Conservation (phyloP, 35 echinoderm and acorn worm genomes). For the Heliocidaris erythrogramma region DNA sequence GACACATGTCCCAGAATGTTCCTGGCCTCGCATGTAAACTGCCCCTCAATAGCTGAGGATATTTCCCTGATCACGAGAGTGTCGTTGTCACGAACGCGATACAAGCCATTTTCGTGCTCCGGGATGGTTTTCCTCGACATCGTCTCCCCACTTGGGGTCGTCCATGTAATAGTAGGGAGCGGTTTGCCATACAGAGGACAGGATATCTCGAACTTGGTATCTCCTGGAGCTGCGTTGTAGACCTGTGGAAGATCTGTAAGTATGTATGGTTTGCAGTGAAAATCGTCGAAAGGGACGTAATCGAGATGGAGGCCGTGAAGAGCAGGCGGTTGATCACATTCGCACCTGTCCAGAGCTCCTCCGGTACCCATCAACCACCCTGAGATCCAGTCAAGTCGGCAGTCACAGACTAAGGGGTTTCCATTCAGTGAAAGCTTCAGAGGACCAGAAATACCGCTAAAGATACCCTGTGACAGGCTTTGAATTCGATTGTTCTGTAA, state of each 20-base stretch:
- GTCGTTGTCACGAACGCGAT: not conserved
- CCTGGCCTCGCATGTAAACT: not conserved
- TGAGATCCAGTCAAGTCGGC: not conserved
- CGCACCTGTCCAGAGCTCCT: not conserved
- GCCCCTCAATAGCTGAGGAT: not conserved
- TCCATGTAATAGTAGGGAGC: not conserved
- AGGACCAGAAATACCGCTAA: not conserved
- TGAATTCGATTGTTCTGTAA: not conserved
- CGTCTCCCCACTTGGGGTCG: not conserved
- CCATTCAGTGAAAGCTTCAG: not conserved
- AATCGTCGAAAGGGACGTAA: not conserved
- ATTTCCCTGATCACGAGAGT: not conserved
- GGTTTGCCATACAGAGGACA: constrained; percentile 15
- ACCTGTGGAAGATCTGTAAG: not conserved
- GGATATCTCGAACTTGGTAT: not conserved
- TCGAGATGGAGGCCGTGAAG: not conserved
- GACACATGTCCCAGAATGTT: constrained; percentile 5
- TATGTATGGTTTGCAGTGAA: constrained; percentile 14
- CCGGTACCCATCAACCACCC: not conserved
- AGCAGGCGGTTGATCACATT: not conserved
- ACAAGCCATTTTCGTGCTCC: not conserved
- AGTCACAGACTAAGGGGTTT: constrained; percentile 15
- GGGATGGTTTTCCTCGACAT: not conserved
- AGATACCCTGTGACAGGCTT: not conserved
- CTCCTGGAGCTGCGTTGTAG: not conserved